Conservation (phyloP, 2,113 vertebrate species). For the Epinephelus fuscoguttatus region DNA sequence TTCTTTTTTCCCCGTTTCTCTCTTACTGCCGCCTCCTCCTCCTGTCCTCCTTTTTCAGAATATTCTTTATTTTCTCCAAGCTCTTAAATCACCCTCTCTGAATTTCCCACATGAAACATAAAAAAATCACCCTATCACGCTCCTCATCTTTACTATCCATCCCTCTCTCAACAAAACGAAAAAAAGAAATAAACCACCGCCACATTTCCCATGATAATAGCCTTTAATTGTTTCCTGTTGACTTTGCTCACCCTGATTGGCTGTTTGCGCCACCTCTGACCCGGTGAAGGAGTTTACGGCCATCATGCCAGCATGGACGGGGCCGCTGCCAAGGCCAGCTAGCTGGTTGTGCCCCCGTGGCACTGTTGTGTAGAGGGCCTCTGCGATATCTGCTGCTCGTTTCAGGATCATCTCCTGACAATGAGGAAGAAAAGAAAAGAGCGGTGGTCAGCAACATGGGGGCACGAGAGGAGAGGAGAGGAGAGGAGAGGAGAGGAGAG, state of each 20-base stretch:
- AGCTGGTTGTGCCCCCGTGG: slow-evolving; percentile 96
- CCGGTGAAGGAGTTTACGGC: slow-evolving; percentile 82
- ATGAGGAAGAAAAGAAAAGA: slow-evolving; percentile 68
- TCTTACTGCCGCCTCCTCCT: slow-evolving; percentile 24
- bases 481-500: slow-evolving; percentile 7
- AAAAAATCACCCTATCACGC: slow-evolving; percentile 49
- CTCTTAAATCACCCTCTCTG: slow-evolving; percentile 60
- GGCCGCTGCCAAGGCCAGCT: slow-evolving; percentile 73
- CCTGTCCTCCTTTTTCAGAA: slow-evolving; percentile 40
- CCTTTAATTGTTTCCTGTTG: slow-evolving; percentile 6
- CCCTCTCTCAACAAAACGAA: background rate
- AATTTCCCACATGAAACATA: slow-evolving; percentile 69
- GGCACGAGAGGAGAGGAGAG: slow-evolving; percentile 20
- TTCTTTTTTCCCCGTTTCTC: slow-evolving; percentile 52
- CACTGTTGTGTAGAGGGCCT: slow-evolving; percentile 93
- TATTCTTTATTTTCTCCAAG: slow-evolving; percentile 23
- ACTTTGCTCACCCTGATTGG: slow-evolving; percentile 81
- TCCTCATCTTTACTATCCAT: slow-evolving; percentile 29
- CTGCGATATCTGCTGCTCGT: slow-evolving; percentile 94
- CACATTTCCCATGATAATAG: slow-evolving; percentile 18
- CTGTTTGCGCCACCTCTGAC: slow-evolving; percentile 81
- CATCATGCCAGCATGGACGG: slow-evolving; percentile 83
- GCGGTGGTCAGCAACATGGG: slow-evolving; percentile 56
- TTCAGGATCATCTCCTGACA: slow-evolving; percentile 95
- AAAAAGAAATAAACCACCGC: slow-evolving; percentile 19